phyloP scores from a whole-genome alignment of 2,113 vertebrate species.

The Hemicordylus capensis region DNA sequence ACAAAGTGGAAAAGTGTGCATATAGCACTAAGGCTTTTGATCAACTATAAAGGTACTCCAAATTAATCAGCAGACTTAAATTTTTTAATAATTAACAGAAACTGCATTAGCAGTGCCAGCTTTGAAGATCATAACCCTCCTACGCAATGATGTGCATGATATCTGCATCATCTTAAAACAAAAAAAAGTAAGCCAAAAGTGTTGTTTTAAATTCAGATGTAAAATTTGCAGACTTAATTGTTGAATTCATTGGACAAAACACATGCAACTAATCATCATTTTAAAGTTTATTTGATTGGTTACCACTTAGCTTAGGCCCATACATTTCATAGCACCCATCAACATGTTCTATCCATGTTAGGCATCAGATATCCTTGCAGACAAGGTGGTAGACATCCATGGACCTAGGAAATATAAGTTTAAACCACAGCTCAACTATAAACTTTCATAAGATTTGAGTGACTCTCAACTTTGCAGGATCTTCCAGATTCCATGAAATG shows the following conservation, averaged over 20 bases:
- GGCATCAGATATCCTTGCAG: neutral
- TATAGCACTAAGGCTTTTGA: too few species aligned
- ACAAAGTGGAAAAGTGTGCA: too few species aligned
- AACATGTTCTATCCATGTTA: neutral
- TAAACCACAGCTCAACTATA: neutral
- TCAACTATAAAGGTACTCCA: too few species aligned
- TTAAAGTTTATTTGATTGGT: neutral
- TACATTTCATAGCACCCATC: neutral
- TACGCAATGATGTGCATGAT: neutral
- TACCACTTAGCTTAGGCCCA: neutral
- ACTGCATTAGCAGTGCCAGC: neutral
- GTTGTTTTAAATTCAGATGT: neutral
- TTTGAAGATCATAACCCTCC: neutral
- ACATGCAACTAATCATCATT: neutral
- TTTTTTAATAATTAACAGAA: neutral
- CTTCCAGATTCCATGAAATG: neutral
- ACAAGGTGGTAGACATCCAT: neutral
- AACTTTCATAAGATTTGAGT: neutral
- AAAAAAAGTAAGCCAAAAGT: neutral
- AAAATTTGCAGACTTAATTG: neutral
- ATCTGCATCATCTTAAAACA: neutral
- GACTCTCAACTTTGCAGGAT: neutral
- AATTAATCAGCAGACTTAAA: neutral
- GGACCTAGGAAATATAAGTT: too few species aligned
- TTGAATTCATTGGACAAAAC: neutral